Evolutionary conservation across 2,888 invertebrate genomes (phyloP).

Genomic region (Loripinus fragilis): DNA sequence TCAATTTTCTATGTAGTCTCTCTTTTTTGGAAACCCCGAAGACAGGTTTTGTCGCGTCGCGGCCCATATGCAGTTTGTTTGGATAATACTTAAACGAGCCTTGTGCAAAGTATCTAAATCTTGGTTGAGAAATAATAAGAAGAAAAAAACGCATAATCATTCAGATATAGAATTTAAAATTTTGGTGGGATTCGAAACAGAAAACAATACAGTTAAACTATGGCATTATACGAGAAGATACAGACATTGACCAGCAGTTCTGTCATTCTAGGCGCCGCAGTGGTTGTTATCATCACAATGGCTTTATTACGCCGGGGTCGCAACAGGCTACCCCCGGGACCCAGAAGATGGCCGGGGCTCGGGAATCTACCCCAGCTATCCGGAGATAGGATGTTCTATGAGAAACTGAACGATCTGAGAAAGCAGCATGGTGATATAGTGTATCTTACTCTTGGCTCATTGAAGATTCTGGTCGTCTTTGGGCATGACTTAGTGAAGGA

Average conservation of each 20-base stretch:
- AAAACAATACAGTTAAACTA: no score
- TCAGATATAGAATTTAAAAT: no score
- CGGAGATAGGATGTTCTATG: conserved; percentile 54
- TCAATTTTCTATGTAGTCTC: no score
- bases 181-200: no score
- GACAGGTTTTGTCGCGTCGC: no score
- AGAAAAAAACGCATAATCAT: no score
- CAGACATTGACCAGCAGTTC: not conserved
- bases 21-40: no score
- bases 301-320: not conserved
- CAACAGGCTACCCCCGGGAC: conserved; percentile 35
- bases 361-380: conserved; percentile 45
- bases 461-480: conserved; percentile 50
- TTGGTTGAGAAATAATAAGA: no score
- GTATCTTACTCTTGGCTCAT: conserved; percentile 41
- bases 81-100: no score
- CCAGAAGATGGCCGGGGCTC: conserved; percentile 39
- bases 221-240: no score
- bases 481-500: conserved; percentile 51
- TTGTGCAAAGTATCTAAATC: no score
- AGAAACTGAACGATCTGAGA: conserved; percentile 44
- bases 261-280: not conserved
- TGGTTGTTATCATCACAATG: not conserved
- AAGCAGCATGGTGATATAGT: conserved; percentile 46
- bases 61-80: no score